A percentile compares a stretch with the other conserved stretches of the same genome.
These are phyloP conservation scores for Albula goreensis DNA, from an alignment of 2,113 vertebrate genomes.

Conservation along the genomic window DNA sequence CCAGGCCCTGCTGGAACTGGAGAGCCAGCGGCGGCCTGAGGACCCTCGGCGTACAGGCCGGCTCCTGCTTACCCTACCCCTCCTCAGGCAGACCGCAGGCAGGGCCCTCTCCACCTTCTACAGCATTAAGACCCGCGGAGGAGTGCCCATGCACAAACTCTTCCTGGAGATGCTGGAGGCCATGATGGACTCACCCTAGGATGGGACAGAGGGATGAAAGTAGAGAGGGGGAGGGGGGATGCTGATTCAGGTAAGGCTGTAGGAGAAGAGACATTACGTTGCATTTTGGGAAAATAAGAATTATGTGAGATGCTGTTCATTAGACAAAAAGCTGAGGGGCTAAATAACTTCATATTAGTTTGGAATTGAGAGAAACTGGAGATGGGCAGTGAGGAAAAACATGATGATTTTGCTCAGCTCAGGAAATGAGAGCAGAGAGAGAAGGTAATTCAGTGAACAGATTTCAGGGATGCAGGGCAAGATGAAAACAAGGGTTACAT, in stretches of 20 bases:
- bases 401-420: neutral
- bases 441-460: neutral
- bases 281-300: slow-evolving; percentile 41
- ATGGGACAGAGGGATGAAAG: neutral
- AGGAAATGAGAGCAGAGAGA: neutral
- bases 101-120: slow-evolving; percentile 88
- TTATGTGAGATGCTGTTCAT: neutral
- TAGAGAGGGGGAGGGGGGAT: neutral
- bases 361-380: neutral
- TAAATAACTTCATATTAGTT: neutral
- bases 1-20: slow-evolving; percentile 84
- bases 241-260: neutral
- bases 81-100: slow-evolving; percentile 86
- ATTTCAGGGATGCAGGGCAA: neutral
- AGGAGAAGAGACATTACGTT: slow-evolving; percentile 33
- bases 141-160: slow-evolving; percentile 92
- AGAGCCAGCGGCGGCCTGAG: slow-evolving; percentile 75
- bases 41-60: slow-evolving; percentile 82
- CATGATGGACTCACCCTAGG: slow-evolving; percentile 88
- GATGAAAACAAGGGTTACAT: neutral
- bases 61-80: slow-evolving; percentile 84
- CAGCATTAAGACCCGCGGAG: slow-evolving; percentile 86
- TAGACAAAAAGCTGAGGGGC: neutral
- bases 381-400: neutral
- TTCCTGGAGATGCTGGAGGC: slow-evolving; percentile 94